phyloP scores from a whole-genome alignment of 1,140 invertebrate genomes.

The Leptonema lineaticorne region DNA sequence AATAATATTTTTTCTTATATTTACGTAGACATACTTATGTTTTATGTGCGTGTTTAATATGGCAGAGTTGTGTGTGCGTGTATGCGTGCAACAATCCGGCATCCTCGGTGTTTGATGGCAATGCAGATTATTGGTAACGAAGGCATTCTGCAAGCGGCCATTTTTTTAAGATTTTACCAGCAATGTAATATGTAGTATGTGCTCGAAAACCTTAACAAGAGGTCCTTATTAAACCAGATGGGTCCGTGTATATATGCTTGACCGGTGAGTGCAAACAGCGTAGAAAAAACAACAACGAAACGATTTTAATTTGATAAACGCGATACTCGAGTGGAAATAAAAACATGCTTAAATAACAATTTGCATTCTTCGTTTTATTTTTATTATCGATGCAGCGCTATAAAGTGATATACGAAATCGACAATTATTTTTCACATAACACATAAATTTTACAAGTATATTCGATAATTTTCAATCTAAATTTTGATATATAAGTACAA shows the following conservation, averaged over 20 bases:
- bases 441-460: no score
- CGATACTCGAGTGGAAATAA: no score
- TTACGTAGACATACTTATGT: no score
- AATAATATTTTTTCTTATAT: no score
- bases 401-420: no score
- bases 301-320: no score
- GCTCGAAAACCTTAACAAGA: constrained; percentile 11
- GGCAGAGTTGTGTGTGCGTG: not conserved
- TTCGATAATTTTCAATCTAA: no score
- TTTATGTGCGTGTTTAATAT: not conserved
- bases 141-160: not conserved
- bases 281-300: not conserved
- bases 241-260: not conserved
- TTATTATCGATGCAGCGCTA: no score
- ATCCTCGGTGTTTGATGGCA: constrained; percentile 8
- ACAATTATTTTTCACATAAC: no score
- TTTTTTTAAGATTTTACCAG: constrained; percentile 15
- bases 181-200: not conserved
- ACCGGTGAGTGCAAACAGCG: not conserved
- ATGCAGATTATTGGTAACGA: constrained; percentile 19
- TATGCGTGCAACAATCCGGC: constrained; percentile 11
- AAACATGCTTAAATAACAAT: no score
- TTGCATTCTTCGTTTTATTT: no score
- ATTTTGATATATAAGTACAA: no score
- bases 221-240: constrained; percentile 12